Evolutionary conservation across 2,113 vertebrate species (phyloP).

Genomic region (Origma solitaria): DNA sequence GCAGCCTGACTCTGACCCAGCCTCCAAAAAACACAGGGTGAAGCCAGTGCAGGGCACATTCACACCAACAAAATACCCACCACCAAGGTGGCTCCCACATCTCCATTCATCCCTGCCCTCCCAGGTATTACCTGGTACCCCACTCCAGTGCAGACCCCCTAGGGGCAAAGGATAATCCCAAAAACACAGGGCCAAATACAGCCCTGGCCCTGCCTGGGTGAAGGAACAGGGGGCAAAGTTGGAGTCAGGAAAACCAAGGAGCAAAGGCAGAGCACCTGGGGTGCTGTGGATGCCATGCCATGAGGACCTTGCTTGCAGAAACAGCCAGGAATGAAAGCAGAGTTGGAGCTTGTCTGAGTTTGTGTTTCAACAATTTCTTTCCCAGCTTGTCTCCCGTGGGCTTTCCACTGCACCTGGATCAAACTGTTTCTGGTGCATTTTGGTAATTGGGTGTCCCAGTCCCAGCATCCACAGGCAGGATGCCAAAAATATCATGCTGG

Average conservation of each 20-base stretch:
- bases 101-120: not conserved
- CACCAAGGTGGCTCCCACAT: not conserved
- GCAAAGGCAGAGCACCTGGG: not conserved
- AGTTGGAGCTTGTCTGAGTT: not conserved
- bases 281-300: not conserved
- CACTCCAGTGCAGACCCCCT: not conserved
- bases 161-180: not conserved
- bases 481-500: not conserved
- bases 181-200: not conserved
- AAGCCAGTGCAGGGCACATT: not conserved
- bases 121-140: fast-evolving
- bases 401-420: not conserved
- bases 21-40: fast-evolving
- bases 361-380: not conserved
- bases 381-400: fast-evolving
- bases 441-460: not conserved
- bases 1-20: not conserved
- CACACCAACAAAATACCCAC: not conserved
- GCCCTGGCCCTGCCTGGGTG: not conserved
- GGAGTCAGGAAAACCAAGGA: not conserved
- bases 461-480: not conserved
- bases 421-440: not conserved
- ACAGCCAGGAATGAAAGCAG: not conserved
- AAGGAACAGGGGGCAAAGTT: fast-evolving
- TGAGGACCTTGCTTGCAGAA: not conserved